phyloP scores from a whole-genome alignment of 2,113 vertebrate species.

The Brienomyrus brachyistius region DNA sequence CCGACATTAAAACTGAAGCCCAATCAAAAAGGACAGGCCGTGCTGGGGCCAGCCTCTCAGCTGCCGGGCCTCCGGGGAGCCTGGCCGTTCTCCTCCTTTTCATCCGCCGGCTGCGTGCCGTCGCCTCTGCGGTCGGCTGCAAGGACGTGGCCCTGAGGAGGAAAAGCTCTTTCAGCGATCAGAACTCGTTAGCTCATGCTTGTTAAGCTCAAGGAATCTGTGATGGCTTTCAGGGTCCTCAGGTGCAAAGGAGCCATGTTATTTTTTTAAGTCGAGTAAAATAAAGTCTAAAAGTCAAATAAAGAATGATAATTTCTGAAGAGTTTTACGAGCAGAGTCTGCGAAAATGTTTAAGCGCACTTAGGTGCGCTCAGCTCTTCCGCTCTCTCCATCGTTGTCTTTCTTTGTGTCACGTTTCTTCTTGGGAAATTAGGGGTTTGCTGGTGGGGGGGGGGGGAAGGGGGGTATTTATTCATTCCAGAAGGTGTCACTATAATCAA shows the following conservation, averaged over 20 bases:
- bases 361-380: not conserved
- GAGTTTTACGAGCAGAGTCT: not conserved
- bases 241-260: not conserved
- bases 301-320: not conserved
- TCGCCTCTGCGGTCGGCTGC: not conserved
- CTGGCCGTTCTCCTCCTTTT: not conserved
- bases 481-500: slow-evolving; percentile 9
- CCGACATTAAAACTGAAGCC: slow-evolving; percentile 17
- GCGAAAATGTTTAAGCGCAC: not conserved
- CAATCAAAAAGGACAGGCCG: not conserved
- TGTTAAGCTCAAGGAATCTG: not conserved
- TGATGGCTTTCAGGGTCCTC: not conserved
- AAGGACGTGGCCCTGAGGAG: not conserved
- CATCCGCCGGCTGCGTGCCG: not conserved
- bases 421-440: not conserved
- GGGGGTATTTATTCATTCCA: not conserved
- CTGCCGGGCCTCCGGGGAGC: not conserved
- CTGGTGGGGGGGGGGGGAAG: too few species aligned
- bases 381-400: not conserved
- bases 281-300: not conserved
- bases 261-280: not conserved
- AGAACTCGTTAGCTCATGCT: not conserved
- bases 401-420: not conserved
- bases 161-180: not conserved
- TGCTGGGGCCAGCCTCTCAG: not conserved